Conservation (phyloP, 2,888 invertebrate species). For the Pristionchus fissidentatus region DNA sequence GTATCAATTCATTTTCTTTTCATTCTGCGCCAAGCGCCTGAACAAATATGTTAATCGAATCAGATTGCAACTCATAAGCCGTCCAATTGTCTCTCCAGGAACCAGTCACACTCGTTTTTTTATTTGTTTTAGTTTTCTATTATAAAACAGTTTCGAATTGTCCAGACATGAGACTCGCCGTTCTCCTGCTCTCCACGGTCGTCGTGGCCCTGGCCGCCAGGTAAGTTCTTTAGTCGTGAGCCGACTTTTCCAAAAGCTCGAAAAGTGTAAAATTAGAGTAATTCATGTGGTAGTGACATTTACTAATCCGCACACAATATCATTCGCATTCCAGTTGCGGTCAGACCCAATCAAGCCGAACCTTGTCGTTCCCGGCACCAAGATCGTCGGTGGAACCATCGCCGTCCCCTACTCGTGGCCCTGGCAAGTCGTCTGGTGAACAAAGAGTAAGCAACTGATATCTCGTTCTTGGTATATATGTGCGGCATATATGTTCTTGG, state of each 20-base stretch:
- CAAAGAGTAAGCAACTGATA: constrained; percentile 15
- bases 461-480: no score
- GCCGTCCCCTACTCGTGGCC: constrained; percentile 48
- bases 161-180: background rate
- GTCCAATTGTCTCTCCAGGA: no score
- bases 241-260: background rate
- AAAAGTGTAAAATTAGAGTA: background rate
- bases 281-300: background rate
- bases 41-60: no score
- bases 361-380: background rate
- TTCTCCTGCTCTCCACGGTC: background rate
- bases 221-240: background rate
- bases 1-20: no score
- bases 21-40: no score
- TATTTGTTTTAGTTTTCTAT: no score
- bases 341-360: constrained; percentile 29
- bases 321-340: constrained; percentile 26
- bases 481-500: no score
- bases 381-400: constrained; percentile 28
- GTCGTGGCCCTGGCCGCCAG: background rate
- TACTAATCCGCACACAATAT: no score
- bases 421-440: constrained; percentile 42
- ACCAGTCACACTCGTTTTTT: no score
- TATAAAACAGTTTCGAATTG: no score
- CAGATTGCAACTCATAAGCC: no score